phyloP scores from a whole-genome alignment of 2,888 invertebrate species.

The Trimorus sp. region DNA sequence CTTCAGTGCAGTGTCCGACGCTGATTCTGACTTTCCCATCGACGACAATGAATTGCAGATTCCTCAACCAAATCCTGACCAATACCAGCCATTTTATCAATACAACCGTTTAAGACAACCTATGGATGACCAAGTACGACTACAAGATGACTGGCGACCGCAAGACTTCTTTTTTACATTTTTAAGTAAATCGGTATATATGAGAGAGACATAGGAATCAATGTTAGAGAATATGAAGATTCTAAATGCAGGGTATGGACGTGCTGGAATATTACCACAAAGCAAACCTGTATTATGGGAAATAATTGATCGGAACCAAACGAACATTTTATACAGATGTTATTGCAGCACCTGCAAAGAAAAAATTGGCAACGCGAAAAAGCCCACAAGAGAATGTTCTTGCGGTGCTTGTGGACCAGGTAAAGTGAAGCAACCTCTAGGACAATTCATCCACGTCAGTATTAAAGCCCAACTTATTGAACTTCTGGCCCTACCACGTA shows the following conservation, averaged over 20 bases:
- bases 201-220: background rate
- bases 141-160: background rate
- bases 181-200: background rate
- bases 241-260: no score
- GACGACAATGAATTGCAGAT: no score
- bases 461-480: no score
- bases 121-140: background rate
- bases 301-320: no score
- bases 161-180: background rate
- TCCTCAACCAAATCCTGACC: background rate
- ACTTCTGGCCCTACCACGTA: background rate
- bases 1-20: no score
- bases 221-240: conserved; percentile 1
- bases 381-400: background rate
- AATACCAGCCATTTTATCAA: background rate
- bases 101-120: background rate
- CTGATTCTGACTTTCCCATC: background rate
- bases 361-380: conserved; percentile 4
- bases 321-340: no score
- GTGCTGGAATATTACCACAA: no score
- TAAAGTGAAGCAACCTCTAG: background rate
- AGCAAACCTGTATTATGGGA: no score
- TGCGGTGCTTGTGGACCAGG: conserved; percentile 2
- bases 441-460: no score
- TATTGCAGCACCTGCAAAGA: background rate